Base-by-base conservation (phyloP, 2,888 invertebrate species). In the Hypsopygia costalis region DNA sequence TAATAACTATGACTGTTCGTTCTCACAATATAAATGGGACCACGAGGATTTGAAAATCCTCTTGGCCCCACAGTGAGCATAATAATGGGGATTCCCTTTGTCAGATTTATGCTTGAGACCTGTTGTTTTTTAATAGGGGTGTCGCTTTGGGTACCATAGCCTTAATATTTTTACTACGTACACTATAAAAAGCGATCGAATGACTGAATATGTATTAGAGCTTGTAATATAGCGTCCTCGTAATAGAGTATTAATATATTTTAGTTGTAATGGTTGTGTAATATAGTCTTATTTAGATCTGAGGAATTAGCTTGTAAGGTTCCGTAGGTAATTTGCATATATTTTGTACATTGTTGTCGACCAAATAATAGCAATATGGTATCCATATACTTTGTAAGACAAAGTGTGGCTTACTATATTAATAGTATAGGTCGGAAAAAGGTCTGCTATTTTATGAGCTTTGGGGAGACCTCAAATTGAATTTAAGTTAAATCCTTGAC, bases 161-260 rank as follows among this genome's bases (percentile, higher is more conserved):
- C n/a, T n/a, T n/a, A 16, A 51, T 45, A 41, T 32, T 33, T 38
- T 31, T 25, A 38, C 32, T 33, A 36, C 34, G 34, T 51, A 55
- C 46, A 50, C 47, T 52, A 37, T 52, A 54, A 41, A 51, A 55
- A 60, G 44, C 51, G 52, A 62, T 62, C 51, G 62, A 67, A 61
- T 59, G 76, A 74, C 76, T 80, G 76, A 76, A 76, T 80, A 80
- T 66, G 70, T 75, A 78, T 58, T 63, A 62, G 69, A 69, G 62
- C 65, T 71, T 69, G 60, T 57, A 55, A 56, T 59, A 55, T 44
- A 61, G 67, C 57, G 66, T 66, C 68, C 72, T 55, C 62, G 32
- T 44, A 34, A 39, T 53, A 49, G 52, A 52, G 47, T 55, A 54
- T 56, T 55, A 58, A 57, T 56, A 55, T 61, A 60, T 55, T 52